A percentile compares a stretch with the other conserved stretches of the same genome.
Evolutionary conservation across 2,113 vertebrate genomes (phyloP).

Genomic region (Platycercus adscitus): DNA sequence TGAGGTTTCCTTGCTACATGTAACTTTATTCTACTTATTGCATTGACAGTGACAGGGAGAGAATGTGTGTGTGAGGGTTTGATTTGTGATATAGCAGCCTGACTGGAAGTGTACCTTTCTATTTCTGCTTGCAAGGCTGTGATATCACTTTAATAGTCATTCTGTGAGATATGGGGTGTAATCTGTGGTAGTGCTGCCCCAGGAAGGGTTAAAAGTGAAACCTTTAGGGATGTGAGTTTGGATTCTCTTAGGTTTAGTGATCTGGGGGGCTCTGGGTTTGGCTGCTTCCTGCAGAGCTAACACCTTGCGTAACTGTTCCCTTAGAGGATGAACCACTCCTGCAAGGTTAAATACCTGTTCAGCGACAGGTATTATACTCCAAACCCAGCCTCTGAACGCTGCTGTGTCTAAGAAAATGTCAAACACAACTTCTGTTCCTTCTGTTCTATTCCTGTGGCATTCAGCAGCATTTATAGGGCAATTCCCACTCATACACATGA

Average conservation of each 20-base stretch:
- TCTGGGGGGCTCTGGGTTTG: background rate
- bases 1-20: background rate
- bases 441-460: background rate
- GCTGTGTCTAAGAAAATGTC: background rate
- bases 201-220: background rate
- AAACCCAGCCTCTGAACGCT: background rate
- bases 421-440: background rate
- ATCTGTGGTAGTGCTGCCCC: background rate
- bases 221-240: background rate
- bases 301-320: background rate
- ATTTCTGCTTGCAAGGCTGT: background rate
- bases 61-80: background rate
- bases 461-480: background rate
- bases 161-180: background rate
- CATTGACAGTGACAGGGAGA: background rate
- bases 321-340: slow-evolving; percentile 25
- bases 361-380: background rate
- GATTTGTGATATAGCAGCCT: background rate
- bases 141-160: background rate
- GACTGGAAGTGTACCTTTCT: background rate
- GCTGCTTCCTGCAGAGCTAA: background rate
- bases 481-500: accelerated
- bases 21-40: background rate
- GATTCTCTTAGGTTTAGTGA: background rate
- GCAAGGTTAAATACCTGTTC: slow-evolving; percentile 3